These are phyloP conservation scores for Sparidentex hasta DNA, from an alignment of 2,797 vertebrate genomes.

Conservation along the genomic window DNA sequence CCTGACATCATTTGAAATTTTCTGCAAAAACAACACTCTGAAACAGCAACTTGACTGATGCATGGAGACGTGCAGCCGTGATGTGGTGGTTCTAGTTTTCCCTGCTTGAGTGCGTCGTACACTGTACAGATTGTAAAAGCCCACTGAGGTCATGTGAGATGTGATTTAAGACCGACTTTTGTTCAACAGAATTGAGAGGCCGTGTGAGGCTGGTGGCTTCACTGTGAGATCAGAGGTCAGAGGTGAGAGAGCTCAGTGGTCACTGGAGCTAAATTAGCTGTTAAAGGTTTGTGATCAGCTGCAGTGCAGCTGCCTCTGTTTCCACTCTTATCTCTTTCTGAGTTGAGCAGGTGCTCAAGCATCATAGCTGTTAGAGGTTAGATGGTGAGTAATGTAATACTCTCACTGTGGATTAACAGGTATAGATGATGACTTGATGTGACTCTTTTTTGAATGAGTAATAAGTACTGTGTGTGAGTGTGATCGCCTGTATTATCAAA, in stretches of 20 bases:
- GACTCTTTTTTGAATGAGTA: not conserved
- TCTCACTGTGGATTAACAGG: too few relatives aligned
- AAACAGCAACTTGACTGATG: too few relatives aligned
- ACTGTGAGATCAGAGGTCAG: not conserved
- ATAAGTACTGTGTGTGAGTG: too few relatives aligned
- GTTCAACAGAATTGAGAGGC: not conserved
- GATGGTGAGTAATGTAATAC: not conserved
- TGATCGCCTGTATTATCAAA: not conserved
- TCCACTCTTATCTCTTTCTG: not conserved
- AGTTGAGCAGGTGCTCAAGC: slow-evolving; percentile 6
- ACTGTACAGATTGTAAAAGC: too few relatives aligned
- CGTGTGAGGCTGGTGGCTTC: not conserved
- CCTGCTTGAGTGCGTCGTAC: too few relatives aligned
- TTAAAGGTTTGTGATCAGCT: slow-evolving; percentile 17
- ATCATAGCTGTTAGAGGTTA: not conserved
- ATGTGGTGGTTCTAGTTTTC: too few relatives aligned
- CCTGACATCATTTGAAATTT: too few relatives aligned
- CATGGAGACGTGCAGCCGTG: too few relatives aligned
- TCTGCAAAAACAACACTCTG: too few relatives aligned
- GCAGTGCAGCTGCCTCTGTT: not conserved
- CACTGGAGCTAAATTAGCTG: not conserved
- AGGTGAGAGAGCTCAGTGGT: not conserved
- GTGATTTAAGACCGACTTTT: too few relatives aligned
- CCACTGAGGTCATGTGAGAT: too few relatives aligned
- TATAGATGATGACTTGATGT: not conserved